Conservation (phyloP, 2,797 vertebrate species). For the Gorsachius magnificus region DNA sequence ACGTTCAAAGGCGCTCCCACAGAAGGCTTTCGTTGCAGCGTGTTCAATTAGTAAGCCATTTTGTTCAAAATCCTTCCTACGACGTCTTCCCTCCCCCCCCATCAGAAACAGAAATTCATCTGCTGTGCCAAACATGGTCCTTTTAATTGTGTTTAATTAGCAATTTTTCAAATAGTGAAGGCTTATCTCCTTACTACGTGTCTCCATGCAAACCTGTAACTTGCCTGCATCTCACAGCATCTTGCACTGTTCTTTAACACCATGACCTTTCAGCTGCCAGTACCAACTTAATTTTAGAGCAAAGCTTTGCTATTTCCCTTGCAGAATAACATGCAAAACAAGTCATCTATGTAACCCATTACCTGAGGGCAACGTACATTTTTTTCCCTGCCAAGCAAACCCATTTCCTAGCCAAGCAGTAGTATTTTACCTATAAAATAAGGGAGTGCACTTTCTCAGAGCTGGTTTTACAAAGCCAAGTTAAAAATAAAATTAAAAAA, state of each 20-base stretch:
- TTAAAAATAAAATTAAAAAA: neutral
- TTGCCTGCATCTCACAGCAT: neutral
- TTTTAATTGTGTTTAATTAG: neutral
- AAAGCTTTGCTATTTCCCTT: slow-evolving; percentile 10
- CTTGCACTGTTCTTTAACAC: neutral
- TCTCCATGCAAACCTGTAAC: neutral
- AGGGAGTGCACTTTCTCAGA: neutral
- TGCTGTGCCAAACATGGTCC: neutral
- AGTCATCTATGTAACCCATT: slow-evolving; percentile 13
- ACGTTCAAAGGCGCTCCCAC: neutral
- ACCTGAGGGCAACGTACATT: neutral
- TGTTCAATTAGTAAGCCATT: slow-evolving; percentile 31
- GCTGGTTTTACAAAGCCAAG: neutral
- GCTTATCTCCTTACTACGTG: neutral
- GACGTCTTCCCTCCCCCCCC: neutral
- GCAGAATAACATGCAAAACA: slow-evolving; percentile 9
- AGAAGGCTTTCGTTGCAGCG: neutral
- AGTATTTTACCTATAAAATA: neutral
- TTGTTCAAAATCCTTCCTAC: slow-evolving; percentile 22
- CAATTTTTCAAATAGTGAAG: neutral
- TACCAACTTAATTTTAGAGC: slow-evolving; percentile 18
- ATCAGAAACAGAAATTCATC: neutral
- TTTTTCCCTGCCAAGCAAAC: slow-evolving; percentile 19
- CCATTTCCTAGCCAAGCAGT: neutral
- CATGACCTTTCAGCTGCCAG: slow-evolving; percentile 7